phyloP scores from a whole-genome alignment of 2,888 invertebrate genomes.

The Lithophane semibrunnea region DNA sequence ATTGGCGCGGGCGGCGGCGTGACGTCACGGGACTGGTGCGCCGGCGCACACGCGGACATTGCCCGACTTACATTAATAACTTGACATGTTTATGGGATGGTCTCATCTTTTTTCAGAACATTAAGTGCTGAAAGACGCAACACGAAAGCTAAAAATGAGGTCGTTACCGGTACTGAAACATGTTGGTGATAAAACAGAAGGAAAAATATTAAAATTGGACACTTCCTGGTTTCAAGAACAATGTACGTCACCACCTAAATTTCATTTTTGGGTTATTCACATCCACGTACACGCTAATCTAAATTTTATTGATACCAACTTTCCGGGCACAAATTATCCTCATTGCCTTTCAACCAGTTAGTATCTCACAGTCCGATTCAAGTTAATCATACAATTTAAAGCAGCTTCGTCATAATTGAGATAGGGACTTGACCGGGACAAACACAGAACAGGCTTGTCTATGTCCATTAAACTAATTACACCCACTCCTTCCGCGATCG shows the following conservation, averaged over 20 bases:
- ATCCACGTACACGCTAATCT: background rate
- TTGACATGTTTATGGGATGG: conserved; percentile 61
- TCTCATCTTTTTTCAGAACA: conserved; percentile 46
- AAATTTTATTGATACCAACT: background rate
- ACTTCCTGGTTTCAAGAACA: conserved; percentile 30
- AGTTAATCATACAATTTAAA: conserved; percentile 52
- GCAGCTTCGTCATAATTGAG: conserved; percentile 44
- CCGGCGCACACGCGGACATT: conserved; percentile 63
- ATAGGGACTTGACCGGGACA: conserved; percentile 22
- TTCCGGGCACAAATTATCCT: background rate
- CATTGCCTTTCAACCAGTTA: conserved; percentile 6
- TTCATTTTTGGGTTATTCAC: background rate
- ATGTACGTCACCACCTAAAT: background rate
- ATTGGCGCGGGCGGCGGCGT: conserved; percentile 73
- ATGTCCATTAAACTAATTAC: conserved; percentile 68
- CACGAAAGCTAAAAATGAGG: conserved; percentile 21
- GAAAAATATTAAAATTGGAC: conserved; percentile 15
- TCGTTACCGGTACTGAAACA: conserved; percentile 2
- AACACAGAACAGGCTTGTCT: conserved; percentile 41
- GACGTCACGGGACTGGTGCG: conserved; percentile 74
- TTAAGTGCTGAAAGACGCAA: conserved; percentile 32
- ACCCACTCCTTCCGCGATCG: conserved; percentile 63
- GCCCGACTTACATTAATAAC: conserved; percentile 70
- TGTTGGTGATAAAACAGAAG: conserved; percentile 24
- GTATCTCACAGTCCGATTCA: conserved; percentile 57